Evolutionary conservation across 2,888 invertebrate genomes (phyloP).

Genomic region (Muschampia plurimacula): DNA sequence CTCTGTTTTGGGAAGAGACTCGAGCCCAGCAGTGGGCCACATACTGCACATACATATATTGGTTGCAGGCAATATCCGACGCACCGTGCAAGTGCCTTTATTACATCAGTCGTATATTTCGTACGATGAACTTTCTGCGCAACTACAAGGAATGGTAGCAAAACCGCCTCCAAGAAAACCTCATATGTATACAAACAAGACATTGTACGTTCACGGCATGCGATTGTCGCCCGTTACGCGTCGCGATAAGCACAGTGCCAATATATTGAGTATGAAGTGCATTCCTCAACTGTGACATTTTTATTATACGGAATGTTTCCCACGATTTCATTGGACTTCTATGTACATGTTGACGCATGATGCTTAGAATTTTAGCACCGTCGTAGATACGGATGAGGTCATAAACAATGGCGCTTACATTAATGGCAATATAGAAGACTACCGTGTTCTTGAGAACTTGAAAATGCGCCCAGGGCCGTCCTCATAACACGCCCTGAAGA

Average conservation of each 20-base stretch:
- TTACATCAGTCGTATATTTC: too few relatives aligned
- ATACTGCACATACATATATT: too few relatives aligned
- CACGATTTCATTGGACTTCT: slow-evolving; percentile 61
- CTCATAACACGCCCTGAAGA: too few relatives aligned
- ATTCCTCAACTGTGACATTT: slow-evolving; percentile 69
- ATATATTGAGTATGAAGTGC: slow-evolving; percentile 47
- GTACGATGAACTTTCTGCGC: too few relatives aligned
- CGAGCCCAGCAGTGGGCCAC: too few relatives aligned
- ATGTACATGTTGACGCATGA: slow-evolving; percentile 37
- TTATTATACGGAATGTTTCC: slow-evolving; percentile 73
- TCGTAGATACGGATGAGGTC: slow-evolving; percentile 1
- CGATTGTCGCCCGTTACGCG: slow-evolving; percentile 50
- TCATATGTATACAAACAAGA: neutral
- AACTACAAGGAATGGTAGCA: slow-evolving; percentile 7
- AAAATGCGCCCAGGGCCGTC: too few relatives aligned
- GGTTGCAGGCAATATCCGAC: too few relatives aligned
- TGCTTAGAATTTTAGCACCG: slow-evolving; percentile 38
- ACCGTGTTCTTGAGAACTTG: too few relatives aligned
- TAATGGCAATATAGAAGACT: neutral
- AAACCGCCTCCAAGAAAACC: slow-evolving; percentile 20
- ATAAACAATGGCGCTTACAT: neutral
- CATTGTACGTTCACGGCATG: slow-evolving; percentile 40
- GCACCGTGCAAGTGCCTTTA: too few relatives aligned
- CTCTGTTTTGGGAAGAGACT: too few relatives aligned
- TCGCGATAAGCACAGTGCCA: slow-evolving; percentile 48